Conservation (phyloP, 2,797 vertebrate genomes). For the Sebastiscus albofasciatus region DNA sequence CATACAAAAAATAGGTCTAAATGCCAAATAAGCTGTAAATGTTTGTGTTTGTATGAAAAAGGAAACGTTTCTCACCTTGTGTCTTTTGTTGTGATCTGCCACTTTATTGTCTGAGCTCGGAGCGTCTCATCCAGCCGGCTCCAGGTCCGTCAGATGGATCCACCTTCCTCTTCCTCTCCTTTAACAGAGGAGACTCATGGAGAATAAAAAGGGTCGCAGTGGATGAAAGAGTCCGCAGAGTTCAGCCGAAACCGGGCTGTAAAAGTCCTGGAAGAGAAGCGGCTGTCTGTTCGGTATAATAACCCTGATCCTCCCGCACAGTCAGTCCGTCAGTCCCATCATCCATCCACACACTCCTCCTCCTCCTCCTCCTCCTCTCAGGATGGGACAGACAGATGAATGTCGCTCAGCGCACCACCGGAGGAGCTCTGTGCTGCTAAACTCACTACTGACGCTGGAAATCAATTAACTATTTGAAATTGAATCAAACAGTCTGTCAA, state of each 20-base stretch:
- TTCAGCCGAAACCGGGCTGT: not conserved
- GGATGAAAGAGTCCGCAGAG: not conserved
- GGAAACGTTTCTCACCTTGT: slow-evolving; percentile 69
- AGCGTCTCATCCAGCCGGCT: slow-evolving; percentile 39
- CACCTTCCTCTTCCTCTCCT: not conserved
- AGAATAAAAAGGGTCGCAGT: not conserved
- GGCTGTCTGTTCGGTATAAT: slow-evolving; percentile 44
- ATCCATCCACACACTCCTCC: slow-evolving; percentile 58
- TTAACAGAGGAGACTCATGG: not conserved
- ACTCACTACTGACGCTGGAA: slow-evolving; percentile 8
- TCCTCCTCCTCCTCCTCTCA: slow-evolving; percentile 40
- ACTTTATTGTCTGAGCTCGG: slow-evolving; percentile 58
- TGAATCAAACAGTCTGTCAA: not conserved
- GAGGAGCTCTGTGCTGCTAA: slow-evolving; percentile 44
- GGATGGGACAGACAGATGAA: slow-evolving; percentile 64
- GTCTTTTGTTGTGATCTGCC: slow-evolving; percentile 71
- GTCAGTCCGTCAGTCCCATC: slow-evolving; percentile 46
- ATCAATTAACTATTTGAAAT: not conserved
- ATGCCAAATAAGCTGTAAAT: fast-evolving
- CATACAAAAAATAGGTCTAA: not conserved
- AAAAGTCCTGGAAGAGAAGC: slow-evolving; percentile 34
- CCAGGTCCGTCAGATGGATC: slow-evolving; percentile 41
- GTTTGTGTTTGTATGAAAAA: not conserved
- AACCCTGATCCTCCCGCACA: slow-evolving; percentile 29
- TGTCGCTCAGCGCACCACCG: slow-evolving; percentile 30